phyloP scores from a whole-genome alignment of 2,888 invertebrate genomes.

The Timema cristinae region DNA sequence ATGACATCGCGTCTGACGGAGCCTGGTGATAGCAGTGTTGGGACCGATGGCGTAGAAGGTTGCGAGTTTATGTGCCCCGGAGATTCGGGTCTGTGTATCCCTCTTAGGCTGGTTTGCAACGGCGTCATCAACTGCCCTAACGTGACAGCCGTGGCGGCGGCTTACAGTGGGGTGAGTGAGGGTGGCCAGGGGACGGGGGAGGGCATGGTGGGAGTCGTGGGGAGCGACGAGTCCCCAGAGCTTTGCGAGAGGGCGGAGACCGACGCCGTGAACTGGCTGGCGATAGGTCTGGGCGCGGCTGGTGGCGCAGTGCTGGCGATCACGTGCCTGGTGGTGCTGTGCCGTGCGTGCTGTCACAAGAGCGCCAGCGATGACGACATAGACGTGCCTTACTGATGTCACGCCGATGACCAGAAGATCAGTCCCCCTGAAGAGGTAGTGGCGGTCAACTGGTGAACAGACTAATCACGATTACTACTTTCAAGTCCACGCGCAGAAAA shows the following conservation, averaged over 20 bases:
- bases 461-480: background rate
- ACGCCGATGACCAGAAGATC: conserved; percentile 16
- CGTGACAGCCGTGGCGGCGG: conserved; percentile 47
- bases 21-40: background rate
- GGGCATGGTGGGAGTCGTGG: conserved; percentile 47
- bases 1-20: conserved; percentile 74
- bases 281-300: conserved; percentile 58
- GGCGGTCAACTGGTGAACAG: background rate
- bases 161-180: conserved; percentile 34
- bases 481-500: background rate
- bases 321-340: conserved; percentile 56
- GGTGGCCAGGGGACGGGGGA: conserved; percentile 40
- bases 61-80: conserved; percentile 89
- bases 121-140: conserved; percentile 85
- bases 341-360: conserved; percentile 57
- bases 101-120: conserved; percentile 78
- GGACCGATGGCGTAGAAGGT: conserved; percentile 48
- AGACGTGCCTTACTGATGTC: conserved; percentile 56
- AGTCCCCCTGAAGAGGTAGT: background rate
- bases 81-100: conserved; percentile 76
- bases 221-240: conserved; percentile 70
- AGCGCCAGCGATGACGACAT: conserved; percentile 52
- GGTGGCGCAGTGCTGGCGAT: conserved; percentile 55
- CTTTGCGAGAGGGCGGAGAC: conserved; percentile 57
- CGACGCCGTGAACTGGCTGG: conserved; percentile 56